phyloP scores from a whole-genome alignment of 2,113 vertebrate genomes.

The Myocastor coypus region DNA sequence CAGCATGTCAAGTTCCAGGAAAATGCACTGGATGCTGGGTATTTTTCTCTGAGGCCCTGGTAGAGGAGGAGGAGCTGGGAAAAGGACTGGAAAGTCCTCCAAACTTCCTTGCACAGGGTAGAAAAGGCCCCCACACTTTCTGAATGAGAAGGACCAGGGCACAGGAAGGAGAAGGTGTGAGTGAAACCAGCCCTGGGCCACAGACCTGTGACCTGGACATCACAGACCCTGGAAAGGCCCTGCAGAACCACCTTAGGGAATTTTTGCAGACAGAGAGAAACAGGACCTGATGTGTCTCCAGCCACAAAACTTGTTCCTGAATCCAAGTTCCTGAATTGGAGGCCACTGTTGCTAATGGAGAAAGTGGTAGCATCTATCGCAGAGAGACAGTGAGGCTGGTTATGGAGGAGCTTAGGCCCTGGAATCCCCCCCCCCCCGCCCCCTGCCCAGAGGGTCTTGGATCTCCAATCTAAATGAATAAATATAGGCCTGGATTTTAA shows the following conservation, averaged over 20 bases:
- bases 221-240: not conserved
- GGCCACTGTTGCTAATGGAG: no score
- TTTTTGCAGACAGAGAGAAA: not conserved
- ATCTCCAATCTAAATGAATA: fast-evolving
- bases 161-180: not conserved
- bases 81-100: not conserved
- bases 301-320: not conserved
- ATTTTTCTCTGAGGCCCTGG: not conserved
- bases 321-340: not conserved
- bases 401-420: not conserved
- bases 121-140: slow-evolving; percentile 2
- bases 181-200: not conserved
- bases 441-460: not conserved
- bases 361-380: not conserved
- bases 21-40: not conserved
- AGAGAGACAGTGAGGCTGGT: not conserved
- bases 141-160: not conserved
- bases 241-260: not conserved
- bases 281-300: not conserved
- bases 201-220: not conserved
- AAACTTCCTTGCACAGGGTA: not conserved
- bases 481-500: not conserved
- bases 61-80: not conserved
- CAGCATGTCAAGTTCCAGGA: not conserved
- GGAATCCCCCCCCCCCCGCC: no score